Base-by-base conservation (phyloP, 92 coral and sea anemone genomes). In the Bergia sp. region DNA sequence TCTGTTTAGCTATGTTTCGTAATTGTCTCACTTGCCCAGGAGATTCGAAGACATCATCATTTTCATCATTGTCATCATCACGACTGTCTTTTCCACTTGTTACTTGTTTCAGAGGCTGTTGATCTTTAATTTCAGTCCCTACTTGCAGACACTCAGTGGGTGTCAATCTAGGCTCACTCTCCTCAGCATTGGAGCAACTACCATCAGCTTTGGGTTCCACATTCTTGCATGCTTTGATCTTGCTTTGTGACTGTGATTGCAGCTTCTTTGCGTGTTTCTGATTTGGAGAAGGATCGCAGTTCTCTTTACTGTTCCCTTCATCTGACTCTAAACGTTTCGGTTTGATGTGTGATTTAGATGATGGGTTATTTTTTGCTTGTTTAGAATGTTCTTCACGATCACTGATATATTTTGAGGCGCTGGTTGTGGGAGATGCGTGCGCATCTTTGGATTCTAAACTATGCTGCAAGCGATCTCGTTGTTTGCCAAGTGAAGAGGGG, bases 291-390 rank as follows among this genome's bases (percentile, higher is more conserved):
- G 92, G 89, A 61, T 79, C 79, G 12, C 76, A 77, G 61, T 89
- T 89, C 73, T 79, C 94, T 74, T 91, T 91, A 64, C 92, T 45
- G 65, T 92, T 72, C 64, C 88, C 73, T 37, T 73, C 85, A 67
- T 81, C 94, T 16, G 89, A 91, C 16, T 9, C 45, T 0, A 44
- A 10, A 45, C 44, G 37, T 29, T 84, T 71, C 20, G 43, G 21
- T 73, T 69, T 69, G 43, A 21, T 23, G 40, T 53, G 37, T 18
- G 55, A 47, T 3, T 16, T 29, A 3, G 79, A 29, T 7, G 87
- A 12, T 18, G 79, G 43, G 37, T 45, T 72, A 5, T 8, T 50
- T 47, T 21, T 72, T 3, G 49, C 18, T 15, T 9, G 74, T 69
- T 43, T 84, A 67, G 65, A 67, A 7, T 47, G 39, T n/a, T 66